phyloP scores from a whole-genome alignment of 2,888 invertebrate genomes.

The Luperina nickerlii region DNA sequence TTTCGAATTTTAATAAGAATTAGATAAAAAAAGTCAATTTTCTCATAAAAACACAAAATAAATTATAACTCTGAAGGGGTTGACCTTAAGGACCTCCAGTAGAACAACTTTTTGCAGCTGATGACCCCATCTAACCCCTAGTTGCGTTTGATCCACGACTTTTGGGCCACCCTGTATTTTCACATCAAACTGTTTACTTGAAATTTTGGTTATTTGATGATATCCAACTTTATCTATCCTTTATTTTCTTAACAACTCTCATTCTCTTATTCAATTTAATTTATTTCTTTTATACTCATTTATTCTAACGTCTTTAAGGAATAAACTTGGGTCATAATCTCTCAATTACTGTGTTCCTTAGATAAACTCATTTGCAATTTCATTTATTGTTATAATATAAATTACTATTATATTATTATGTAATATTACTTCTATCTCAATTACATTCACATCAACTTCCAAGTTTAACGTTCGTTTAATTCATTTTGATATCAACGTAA shows the following conservation, averaged over 20 bases:
- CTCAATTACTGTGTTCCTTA: not conserved
- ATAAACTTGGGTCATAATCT: not conserved
- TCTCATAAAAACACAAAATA: no score
- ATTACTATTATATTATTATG: not conserved
- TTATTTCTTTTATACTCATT: not conserved
- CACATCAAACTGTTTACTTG: conserved; percentile 22
- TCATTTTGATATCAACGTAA: conserved; percentile 7
- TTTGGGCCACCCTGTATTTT: no score
- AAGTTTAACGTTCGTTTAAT: conserved; percentile 15
- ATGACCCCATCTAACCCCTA: no score
- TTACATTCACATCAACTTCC: not conserved
- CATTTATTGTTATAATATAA: not conserved
- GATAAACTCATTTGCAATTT: not conserved
- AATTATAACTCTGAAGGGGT: no score
- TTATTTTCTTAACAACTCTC: not conserved
- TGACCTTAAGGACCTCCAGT: no score
- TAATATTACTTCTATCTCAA: conserved; percentile 7
- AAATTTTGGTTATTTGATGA: conserved; percentile 8
- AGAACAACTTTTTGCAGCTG: no score
- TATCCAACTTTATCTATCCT: conserved; percentile 4
- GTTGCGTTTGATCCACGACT: no score
- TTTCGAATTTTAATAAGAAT: no score
- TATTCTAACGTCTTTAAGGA: not conserved
- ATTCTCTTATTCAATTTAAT: not conserved
- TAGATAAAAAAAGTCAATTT: no score